Evolutionary conservation across 2,113 vertebrate genomes (phyloP).

Genomic region (Cinclus cinclus): DNA sequence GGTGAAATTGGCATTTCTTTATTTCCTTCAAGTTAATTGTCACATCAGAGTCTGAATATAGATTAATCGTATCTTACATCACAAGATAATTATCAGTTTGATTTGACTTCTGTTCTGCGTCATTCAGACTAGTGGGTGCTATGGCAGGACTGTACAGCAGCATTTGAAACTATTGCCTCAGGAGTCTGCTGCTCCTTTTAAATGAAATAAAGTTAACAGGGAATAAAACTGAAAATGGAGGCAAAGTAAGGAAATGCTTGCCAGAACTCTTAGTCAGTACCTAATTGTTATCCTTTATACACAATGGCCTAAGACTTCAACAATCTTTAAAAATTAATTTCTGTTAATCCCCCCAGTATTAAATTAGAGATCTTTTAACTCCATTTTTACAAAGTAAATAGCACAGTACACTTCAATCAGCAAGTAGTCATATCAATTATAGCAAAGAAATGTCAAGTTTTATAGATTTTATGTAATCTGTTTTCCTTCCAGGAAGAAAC

Average conservation of each 20-base stretch:
- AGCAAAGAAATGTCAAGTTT: background rate
- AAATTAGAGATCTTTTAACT: background rate
- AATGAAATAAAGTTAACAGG: conserved; percentile 40
- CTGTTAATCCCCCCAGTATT: background rate
- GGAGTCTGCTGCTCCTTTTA: conserved; percentile 24
- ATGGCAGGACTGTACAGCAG: background rate
- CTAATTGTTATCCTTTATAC: conserved; percentile 7
- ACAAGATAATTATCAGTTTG: conserved; percentile 12
- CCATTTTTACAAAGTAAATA: background rate
- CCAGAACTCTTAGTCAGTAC: background rate
- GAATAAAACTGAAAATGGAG: conserved; percentile 11
- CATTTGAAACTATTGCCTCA: conserved; percentile 32
- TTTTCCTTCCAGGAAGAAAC: background rate
- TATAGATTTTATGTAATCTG: background rate
- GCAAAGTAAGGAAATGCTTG: conserved; percentile 10
- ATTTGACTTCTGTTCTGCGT: conserved; percentile 29
- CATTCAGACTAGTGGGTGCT: conserved; percentile 13
- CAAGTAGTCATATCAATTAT: background rate
- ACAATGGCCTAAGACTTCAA: background rate
- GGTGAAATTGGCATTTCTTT: background rate
- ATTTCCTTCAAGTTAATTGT: background rate
- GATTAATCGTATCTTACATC: conserved; percentile 23
- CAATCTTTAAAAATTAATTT: background rate
- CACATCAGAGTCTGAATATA: background rate
- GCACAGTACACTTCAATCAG: background rate